Evolutionary conservation across 1,140 invertebrate genomes (phyloP).

Genomic region (Orchesella cincta): DNA sequence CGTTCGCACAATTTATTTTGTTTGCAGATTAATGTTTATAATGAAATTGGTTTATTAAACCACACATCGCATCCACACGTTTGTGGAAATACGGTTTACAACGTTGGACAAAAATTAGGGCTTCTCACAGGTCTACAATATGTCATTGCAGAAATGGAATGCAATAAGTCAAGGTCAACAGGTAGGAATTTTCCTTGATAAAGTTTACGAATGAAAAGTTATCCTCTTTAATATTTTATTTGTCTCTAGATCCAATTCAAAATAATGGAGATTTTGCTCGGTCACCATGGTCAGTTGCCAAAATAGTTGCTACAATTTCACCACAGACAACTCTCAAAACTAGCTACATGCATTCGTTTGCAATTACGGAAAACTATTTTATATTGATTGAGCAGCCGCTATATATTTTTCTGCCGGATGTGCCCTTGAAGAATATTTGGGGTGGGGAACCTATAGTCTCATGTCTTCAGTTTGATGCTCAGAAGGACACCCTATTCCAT

Average conservation of each 20-base stretch:
- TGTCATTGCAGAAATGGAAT: constrained; percentile 70
- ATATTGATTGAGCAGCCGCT: constrained; percentile 82
- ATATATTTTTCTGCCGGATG: constrained; percentile 65
- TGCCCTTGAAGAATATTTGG: constrained; percentile 63
- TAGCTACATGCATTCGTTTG: constrained; percentile 87
- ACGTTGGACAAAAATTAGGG: constrained; percentile 71
- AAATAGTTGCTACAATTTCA: constrained; percentile 68
- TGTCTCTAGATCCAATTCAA: too few relatives aligned
- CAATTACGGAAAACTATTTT: constrained; percentile 79
- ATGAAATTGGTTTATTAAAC: constrained; percentile 73
- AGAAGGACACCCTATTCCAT: constrained; percentile 74
- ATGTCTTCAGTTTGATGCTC: constrained; percentile 70
- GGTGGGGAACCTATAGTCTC: constrained; percentile 64
- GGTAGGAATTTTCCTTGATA: background rate
- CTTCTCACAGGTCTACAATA: constrained; percentile 67
- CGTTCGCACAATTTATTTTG: too few relatives aligned
- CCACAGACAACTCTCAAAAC: constrained; percentile 74
- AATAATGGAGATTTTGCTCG: background rate
- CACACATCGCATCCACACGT: constrained; percentile 85
- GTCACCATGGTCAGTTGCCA: constrained; percentile 69
- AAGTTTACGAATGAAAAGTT: too few relatives aligned
- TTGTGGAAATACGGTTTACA: constrained; percentile 71
- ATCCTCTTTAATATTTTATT: too few relatives aligned
- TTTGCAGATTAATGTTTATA: constrained; percentile 66
- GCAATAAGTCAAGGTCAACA: background rate